Conservation (phyloP, 2,888 invertebrate genomes). For the Mantis religiosa region DNA sequence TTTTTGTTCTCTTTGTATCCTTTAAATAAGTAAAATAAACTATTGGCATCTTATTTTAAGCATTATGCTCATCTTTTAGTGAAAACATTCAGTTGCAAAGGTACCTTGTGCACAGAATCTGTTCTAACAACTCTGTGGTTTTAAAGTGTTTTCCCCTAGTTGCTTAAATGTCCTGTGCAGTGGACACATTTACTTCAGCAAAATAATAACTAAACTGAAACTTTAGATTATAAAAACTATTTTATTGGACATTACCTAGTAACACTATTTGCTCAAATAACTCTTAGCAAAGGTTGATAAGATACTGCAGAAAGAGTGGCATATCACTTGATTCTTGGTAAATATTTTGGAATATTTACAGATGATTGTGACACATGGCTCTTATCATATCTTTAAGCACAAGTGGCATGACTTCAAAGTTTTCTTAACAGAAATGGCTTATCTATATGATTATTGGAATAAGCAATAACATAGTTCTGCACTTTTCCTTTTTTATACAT, state of each 20-base stretch:
- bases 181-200: background rate
- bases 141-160: background rate
- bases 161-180: background rate
- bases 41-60: background rate
- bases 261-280: background rate
- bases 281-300: background rate
- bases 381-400: background rate
- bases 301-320: background rate
- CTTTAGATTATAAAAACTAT: background rate
- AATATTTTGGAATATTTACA: slow-evolving; percentile 1
- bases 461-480: background rate
- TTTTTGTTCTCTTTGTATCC: background rate
- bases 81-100: background rate
- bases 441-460: background rate
- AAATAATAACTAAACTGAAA: background rate
- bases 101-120: too few relatives aligned
- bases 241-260: background rate
- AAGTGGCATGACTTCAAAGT: background rate
- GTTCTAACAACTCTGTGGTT: background rate
- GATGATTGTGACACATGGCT: background rate
- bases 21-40: background rate
- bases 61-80: background rate
- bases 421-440: background rate
- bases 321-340: slow-evolving; percentile 10
- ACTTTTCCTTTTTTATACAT: too few relatives aligned